Evolutionary conservation across 2,888 invertebrate genomes (phyloP), one percentile per base, ranked within the genome.

Genomic region (Meliscaeva auricollis): DNA sequence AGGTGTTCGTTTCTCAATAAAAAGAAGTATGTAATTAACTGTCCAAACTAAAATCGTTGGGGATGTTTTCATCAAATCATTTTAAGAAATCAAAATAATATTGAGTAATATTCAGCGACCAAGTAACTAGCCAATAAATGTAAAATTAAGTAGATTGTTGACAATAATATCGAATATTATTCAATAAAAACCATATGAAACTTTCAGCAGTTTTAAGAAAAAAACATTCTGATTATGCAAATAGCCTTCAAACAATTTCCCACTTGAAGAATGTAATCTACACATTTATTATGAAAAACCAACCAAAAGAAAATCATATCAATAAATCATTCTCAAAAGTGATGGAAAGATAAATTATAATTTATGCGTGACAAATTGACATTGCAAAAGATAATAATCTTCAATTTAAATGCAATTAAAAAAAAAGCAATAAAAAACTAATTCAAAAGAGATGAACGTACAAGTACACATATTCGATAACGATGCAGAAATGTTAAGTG

Each of bases 301-400:
- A 46, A 70, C 69, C 58, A 68, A 78, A 72, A 44, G 5, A 50
- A 75, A 11, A 26, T 46, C 41, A 46, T 56, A 75, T 85, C 77
- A 85, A 77, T 77, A 77, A 77, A 81, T 80, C 72, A 84, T 75
- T 68, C 30, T 22, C 44, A 46, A 62, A 13, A 46, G 9, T n/a
- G 38, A 72, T 41, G 38, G 9, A 54, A 35, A 41, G 35, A 62
- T 26, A 72, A 75, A 62, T 69, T 62, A 26, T 73, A 85, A 77
- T 85, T 81, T 81, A 85, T 85, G 76, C 81, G 72, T 69, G 72
- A 77, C 85, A 81, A 85, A 85, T 85, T 81, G 73, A 9, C 81
- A 64, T 81, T 81, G 76, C 76, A 52, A 83, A 72, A 81, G 81
- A 85, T 81, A 81, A 73, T 62, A 68, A 85, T 85, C 85, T 77